A percentile compares a stretch with the other conserved stretches of the same genome.
These are phyloP conservation scores for Tychaedon coryphoeus DNA, from an alignment of 2,113 vertebrate genomes.

Conservation along the genomic window DNA sequence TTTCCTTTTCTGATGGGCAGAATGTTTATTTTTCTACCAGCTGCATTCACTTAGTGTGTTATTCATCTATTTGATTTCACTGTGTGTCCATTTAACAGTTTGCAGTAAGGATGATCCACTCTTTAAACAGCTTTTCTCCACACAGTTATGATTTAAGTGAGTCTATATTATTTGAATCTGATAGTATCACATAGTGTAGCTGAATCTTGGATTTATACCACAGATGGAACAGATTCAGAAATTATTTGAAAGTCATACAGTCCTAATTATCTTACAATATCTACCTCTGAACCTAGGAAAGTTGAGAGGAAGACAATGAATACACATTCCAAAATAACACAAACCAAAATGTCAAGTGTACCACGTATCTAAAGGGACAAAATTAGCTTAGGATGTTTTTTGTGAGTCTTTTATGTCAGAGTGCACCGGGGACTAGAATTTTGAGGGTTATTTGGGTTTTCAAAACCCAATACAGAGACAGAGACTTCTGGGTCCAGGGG, in stretches of 20 bases:
- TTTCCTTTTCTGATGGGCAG: slow-evolving; percentile 30
- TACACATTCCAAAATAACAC: background rate
- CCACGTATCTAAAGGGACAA: background rate
- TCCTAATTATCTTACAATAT: background rate
- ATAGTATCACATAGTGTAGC: background rate
- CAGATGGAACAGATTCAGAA: slow-evolving; percentile 8
- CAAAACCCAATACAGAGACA: background rate
- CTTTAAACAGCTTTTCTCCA: slow-evolving; percentile 4
- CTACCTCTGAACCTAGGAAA: background rate
- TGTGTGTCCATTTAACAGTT: background rate
- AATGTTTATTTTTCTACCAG: slow-evolving; percentile 50
- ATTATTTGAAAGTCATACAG: background rate
- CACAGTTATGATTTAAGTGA: background rate
- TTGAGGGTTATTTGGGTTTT: slow-evolving; percentile 11
- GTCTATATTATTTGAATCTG: background rate
- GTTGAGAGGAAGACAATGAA: background rate
- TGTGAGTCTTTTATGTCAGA: background rate
- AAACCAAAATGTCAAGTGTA: background rate
- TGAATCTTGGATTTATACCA: background rate
- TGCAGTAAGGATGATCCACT: background rate
- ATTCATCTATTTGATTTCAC: slow-evolving; percentile 21
- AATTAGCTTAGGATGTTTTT: background rate
- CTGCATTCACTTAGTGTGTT: slow-evolving; percentile 50
- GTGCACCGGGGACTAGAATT: background rate
- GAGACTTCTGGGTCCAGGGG: background rate